A percentile compares a stretch with the other conserved stretches of the same genome.
Evolutionary conservation across 2,797 vertebrate species (phyloP).

Genomic region (Lutjanus argentimaculatus): DNA sequence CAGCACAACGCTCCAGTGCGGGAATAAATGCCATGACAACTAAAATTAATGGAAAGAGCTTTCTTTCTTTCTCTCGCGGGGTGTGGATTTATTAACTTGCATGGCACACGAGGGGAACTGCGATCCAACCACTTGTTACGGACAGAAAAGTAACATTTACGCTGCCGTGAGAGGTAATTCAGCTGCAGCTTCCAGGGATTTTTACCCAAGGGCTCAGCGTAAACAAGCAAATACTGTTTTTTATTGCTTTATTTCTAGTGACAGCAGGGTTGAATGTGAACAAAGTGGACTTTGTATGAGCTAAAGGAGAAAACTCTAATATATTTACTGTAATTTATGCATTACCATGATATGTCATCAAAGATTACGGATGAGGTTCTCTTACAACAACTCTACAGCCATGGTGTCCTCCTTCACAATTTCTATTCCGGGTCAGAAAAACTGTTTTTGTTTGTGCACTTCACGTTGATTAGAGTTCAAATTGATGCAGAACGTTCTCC

Average conservation of each 20-base stretch:
- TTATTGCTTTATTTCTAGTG: slow-evolving; percentile 30
- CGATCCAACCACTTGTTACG: slow-evolving; percentile 69
- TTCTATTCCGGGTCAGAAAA: too few species aligned
- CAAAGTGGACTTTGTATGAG: too few species aligned
- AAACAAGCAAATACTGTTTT: slow-evolving; percentile 48
- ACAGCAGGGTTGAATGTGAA: slow-evolving; percentile 9
- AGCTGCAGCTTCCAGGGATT: slow-evolving; percentile 40
- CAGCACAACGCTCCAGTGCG: slow-evolving; percentile 60
- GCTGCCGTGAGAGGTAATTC: slow-evolving; percentile 50
- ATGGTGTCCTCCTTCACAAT: too few species aligned
- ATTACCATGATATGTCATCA: too few species aligned
- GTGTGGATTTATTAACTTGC: slow-evolving; percentile 64
- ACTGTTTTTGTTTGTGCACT: too few species aligned
- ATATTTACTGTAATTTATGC: too few species aligned
- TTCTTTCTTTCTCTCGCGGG: slow-evolving; percentile 30
- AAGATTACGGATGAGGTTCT: too few species aligned
- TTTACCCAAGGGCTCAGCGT: slow-evolving; percentile 30
- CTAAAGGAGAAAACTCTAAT: too few species aligned
- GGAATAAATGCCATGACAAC: slow-evolving; percentile 75
- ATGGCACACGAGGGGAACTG: slow-evolving; percentile 35
- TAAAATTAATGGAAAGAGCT: slow-evolving; percentile 69
- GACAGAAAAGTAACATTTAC: slow-evolving; percentile 64
- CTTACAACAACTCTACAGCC: too few species aligned
- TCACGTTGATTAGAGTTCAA: too few species aligned
- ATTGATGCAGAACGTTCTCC: too few species aligned